Base-by-base conservation (phyloP, 2,888 invertebrate genomes). In the Ditula angustiorana region DNA sequence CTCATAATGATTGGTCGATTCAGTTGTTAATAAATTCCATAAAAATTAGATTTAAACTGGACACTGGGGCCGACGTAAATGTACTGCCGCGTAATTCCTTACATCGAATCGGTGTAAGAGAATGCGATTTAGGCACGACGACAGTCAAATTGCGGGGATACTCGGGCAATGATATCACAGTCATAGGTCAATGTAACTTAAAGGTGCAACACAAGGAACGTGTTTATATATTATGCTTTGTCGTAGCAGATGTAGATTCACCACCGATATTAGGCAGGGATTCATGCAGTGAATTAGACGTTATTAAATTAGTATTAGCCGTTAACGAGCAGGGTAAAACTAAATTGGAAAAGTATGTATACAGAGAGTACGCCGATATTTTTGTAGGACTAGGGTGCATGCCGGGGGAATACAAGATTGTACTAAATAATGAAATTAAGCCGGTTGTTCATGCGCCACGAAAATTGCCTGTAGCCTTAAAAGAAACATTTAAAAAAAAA, bases 251-350 rank as follows among this genome's bases (percentile, higher is more conserved):
- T 11, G 55, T 55, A 13, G n/a, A 2, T 37, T 55, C 55, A 1
- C 37, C 37, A 13, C 55, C 55, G 11, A 26, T 55, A 30, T 55
- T 55, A 26, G 55, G 55, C 0, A 28, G 55, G 8, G 37, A 55
- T 24, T 55, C 55, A 30, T 55, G 55, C n/a, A 37, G 37, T 7
- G 55, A 55, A 23, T 16, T 55, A n/a, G 30, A 37, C 13, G 35
- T 55, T 1, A 33, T 55, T 21, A 55, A 44, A 16, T 69, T 16
- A 60, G 57, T 13, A 67, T 70, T 67, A 67, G 69, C 26, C 69
- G 59, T 11, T n/a, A n/a, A n/a, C n/a, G n/a, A n/a, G n/a, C n/a
- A n/a, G n/a, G n/a, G n/a, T n/a, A n/a, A n/a, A n/a, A n/a, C n/a
- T n/a, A n/a, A n/a, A n/a, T n/a, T n/a, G n/a, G n/a, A n/a, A n/a